Evolutionary conservation across 1,140 invertebrate species (phyloP), one percentile per base, ranked within the genome.

Genomic region (Calephelis nemesis): DNA sequence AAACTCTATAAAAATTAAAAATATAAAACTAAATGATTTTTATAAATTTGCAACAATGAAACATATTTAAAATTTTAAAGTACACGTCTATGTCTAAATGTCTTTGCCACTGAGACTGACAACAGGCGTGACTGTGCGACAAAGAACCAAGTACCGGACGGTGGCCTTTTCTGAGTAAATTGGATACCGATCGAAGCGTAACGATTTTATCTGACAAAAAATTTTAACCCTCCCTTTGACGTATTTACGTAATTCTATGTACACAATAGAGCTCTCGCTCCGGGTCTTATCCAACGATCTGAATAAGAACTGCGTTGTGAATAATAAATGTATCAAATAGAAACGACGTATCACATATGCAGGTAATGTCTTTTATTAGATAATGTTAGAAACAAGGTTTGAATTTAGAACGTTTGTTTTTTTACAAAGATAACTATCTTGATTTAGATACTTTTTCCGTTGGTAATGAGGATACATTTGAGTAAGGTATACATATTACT

Each of bases 201-300:
- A 89, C 84, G 77, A 76, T 84, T 85, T 85, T 77, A 75, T 85
- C 75, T 77, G 60, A 88, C 79, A 85, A 88, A 90, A 88, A 88
- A 85, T 79, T 74, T 67, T 74, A 83, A 83, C 81, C 83, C 83
- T 85, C 76, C 81, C 79, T 85, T 83, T 79, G 69, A 81, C 82
- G 80, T 76, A 74, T 85, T 82, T 83, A 82, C 76, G 84, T 85
- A 84, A 87, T 83, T 83, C 73, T 80, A 69, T 78, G 64, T 72
- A 77, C 73, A 88, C 83, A 90, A 90, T 86, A 71, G 80, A 77
- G 68, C 74, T 77, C 63, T 67, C 67, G 66, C 71, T 58, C 63
- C 47, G 70, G 50, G 63, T 52, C 71, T 76, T 74, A 69, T 76
- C 74, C 68, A 66, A 13, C 65, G 54, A 58, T 58, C 54, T 58